Evolutionary conservation across 2,888 invertebrate species (phyloP), one percentile per base, ranked within the genome.

Genomic region (Tineola bisselliella): DNA sequence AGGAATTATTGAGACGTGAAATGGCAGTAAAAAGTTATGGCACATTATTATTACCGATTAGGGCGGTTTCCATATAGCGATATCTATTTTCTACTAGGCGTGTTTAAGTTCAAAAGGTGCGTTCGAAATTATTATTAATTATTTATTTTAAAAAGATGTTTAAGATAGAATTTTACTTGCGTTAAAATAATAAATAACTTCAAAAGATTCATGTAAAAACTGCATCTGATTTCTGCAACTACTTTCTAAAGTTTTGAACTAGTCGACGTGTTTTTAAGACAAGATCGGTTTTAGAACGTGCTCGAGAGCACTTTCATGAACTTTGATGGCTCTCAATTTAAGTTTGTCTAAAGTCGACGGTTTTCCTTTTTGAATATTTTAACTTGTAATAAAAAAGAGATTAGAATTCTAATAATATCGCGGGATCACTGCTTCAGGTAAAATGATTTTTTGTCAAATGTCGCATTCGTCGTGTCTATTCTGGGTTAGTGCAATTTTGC

Each of bases 1-100:
- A 25, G 56, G 25, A 10, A 56, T 56, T 56, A 56, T 56, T 56
- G 56, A 56, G 56, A 56, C 56, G 56, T 56, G 25, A 56, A 56
- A 56, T 18, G 12, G 56, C 12, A 56, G 25, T 56, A 56, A 56
- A 56, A 56, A 8, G 56, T 56, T 56, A 56, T 56, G 30, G 25
- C 56, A 30, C 56, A 56, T 13, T 48, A 18, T 48, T 38, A 38
- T 38, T 48, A 18, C 48, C 15, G 48, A 48, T 48, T 18, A 48
- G 48, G 48, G 17, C 13, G n/a, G n/a, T 38, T 38, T 38, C 38
- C 10, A 25, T n/a, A 25, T 25, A 25, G 25, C 2, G 25, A 4
- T 25, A 25, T 25, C 25, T 25, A 25, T 25, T 25, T 25, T 6
- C 25, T 25, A 6, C 2, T 25, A 25, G 25, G 6, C 6, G 25